Conservation (phyloP, 2,797 vertebrate species). For the Rhincodon typus region DNA sequence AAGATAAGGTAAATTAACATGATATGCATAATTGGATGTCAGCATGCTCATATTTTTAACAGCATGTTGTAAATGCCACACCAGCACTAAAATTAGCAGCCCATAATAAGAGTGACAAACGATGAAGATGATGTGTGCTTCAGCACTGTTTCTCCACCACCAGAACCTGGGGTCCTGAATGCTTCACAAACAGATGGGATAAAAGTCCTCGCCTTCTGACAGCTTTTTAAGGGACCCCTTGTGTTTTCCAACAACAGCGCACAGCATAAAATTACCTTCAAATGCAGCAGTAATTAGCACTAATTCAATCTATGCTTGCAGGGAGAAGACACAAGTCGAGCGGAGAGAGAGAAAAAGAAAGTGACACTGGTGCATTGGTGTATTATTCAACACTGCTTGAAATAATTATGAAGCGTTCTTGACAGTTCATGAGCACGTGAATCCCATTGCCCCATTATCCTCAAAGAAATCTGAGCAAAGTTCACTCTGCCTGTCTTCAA, state of each 20-base stretch:
- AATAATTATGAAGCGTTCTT: conserved; percentile 11
- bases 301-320: background rate
- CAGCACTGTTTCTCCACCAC: background rate
- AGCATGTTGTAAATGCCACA: background rate
- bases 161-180: background rate
- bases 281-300: conserved; percentile 23
- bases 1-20: conserved; percentile 19
- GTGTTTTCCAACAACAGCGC: conserved; percentile 12
- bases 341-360: background rate
- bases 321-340: background rate
- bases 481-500: background rate
- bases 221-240: conserved; percentile 29
- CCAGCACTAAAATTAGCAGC: conserved; percentile 23
- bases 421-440: background rate
- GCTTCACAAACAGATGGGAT: conserved; percentile 14
- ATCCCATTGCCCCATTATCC: background rate
- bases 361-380: background rate
- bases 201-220: conserved; percentile 9
- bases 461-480: background rate
- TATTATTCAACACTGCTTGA: conserved; percentile 6
- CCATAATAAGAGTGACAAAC: conserved; percentile 3
- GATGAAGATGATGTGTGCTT: background rate
- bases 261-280: conserved; percentile 23
- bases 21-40: conserved; percentile 16
- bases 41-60: background rate